Base-by-base conservation (phyloP, 2,113 vertebrate genomes). In the Pseudorectes ferrugineus region DNA sequence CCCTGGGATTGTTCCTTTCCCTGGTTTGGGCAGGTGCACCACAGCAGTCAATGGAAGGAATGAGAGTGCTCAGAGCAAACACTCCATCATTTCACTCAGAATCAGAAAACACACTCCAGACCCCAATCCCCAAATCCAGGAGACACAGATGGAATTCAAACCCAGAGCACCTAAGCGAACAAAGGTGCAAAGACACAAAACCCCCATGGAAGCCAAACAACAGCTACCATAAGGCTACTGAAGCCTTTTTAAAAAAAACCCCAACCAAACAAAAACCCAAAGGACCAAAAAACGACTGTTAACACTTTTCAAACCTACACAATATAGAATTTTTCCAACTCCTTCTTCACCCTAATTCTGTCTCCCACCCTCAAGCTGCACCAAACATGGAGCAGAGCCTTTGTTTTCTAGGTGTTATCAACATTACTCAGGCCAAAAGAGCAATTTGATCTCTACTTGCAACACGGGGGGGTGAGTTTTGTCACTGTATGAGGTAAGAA, bases 41-140 rank as follows among this genome's bases (percentile, higher is more conserved):
- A 3, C 28, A 49, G 71, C 73, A 63, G 83, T 43, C 81, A 86
- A 2, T 35, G 43, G 70, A 36, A 76, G 77, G 38, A 29, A 43
- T 0, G 4, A 58, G 24, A 20, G 20, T 17, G 43, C 72, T 72
- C 90, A 49, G 78, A 83, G 67, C 45, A 88, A 95, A 73, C 63
- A 85, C 25, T 35, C 16, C 0, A 2, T 17, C 17, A 85, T 84
- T 93, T 93, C 84, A 24, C 71, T 86, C 67, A 52, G 81, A 85
- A 72, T 73, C 70, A 93, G 89, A 93, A 75, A 94, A 67, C 58
- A 90, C 84, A 20, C 21, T 65, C 36, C 71, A 96, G 49, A 84
- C 22, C 46, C 58, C 71, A 81, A 19, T 12, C 48, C 74, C 29
- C 72, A 84, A 73, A 75, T 40, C 84, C 49, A 67, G 48, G 89